Conservation (phyloP, 1,140 invertebrate genomes). For the Ylistrum balloti region DNA sequence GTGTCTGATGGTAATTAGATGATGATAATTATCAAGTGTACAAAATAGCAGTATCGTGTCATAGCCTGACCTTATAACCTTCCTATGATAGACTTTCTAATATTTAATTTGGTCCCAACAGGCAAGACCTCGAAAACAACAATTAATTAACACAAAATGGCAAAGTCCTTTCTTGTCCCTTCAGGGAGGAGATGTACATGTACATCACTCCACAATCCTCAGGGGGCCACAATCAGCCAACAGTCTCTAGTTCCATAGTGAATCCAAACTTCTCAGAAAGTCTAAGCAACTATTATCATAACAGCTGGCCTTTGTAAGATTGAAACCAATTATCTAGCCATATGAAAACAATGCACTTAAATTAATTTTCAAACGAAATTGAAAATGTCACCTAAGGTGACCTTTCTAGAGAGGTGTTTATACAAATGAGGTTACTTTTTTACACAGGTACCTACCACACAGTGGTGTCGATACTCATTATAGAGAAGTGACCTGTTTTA, state of each 20-base stretch:
- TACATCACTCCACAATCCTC: background rate
- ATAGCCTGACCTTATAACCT: background rate
- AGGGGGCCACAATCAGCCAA: background rate
- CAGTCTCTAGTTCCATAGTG: background rate
- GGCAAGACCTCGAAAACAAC: background rate
- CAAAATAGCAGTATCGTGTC: background rate
- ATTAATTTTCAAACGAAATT: background rate
- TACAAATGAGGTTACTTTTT: too few species aligned
- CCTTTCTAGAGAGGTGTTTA: too few species aligned
- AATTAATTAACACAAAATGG: conserved; percentile 29
- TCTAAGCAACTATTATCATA: background rate
- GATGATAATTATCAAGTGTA: background rate
- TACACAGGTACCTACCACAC: too few species aligned
- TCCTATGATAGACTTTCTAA: background rate
- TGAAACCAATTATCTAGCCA: too few species aligned
- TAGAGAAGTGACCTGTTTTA: too few species aligned
- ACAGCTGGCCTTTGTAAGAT: background rate
- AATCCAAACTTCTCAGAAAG: background rate
- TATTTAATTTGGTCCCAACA: background rate
- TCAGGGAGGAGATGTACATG: background rate
- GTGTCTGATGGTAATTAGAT: background rate
- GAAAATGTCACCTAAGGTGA: too few species aligned
- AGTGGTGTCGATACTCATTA: too few species aligned
- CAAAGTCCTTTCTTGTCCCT: background rate
- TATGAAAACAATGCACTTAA: background rate